Conservation (phyloP, 1,140 invertebrate species). For the Brachionus angularis region DNA sequence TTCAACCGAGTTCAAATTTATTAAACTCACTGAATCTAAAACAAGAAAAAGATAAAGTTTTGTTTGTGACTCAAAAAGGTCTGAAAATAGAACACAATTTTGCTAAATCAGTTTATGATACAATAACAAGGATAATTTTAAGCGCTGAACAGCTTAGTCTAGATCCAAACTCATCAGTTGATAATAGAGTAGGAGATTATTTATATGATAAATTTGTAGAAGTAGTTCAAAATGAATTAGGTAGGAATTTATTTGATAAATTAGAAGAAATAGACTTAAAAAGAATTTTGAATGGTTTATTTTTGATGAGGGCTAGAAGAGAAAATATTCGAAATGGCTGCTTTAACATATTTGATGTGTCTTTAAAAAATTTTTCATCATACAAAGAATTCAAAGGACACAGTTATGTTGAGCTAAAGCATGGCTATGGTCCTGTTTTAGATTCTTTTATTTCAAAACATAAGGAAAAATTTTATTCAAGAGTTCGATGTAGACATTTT, state of each 20-base stretch:
- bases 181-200: slow-evolving; percentile 31
- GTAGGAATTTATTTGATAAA: slow-evolving; percentile 18
- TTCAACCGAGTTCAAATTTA: background rate
- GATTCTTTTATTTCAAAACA: slow-evolving; percentile 2
- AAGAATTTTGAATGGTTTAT: slow-evolving; percentile 5
- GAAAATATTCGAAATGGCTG: slow-evolving; percentile 39
- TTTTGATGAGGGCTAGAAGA: background rate
- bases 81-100: slow-evolving; percentile 16
- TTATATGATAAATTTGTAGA: slow-evolving; percentile 40
- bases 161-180: background rate
- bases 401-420: slow-evolving; percentile 33
- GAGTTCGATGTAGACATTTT: slow-evolving; percentile 2
- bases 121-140: slow-evolving; percentile 16
- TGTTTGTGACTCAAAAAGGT: slow-evolving; percentile 40
- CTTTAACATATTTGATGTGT: slow-evolving; percentile 40
- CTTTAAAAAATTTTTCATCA: slow-evolving; percentile 18
- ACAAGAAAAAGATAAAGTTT: background rate
- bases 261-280: slow-evolving; percentile 18
- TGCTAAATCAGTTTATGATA: slow-evolving; percentile 36
- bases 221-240: slow-evolving; percentile 27
- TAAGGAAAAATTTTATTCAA: slow-evolving; percentile 16
- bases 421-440: slow-evolving; percentile 23
- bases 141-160: background rate
- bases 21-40: background rate
- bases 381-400: slow-evolving; percentile 39